A percentile compares a stretch with the other conserved stretches of the same genome.
Conservation (phyloP, 2,113 vertebrate genomes). For the Sceloporus tristichus region DNA sequence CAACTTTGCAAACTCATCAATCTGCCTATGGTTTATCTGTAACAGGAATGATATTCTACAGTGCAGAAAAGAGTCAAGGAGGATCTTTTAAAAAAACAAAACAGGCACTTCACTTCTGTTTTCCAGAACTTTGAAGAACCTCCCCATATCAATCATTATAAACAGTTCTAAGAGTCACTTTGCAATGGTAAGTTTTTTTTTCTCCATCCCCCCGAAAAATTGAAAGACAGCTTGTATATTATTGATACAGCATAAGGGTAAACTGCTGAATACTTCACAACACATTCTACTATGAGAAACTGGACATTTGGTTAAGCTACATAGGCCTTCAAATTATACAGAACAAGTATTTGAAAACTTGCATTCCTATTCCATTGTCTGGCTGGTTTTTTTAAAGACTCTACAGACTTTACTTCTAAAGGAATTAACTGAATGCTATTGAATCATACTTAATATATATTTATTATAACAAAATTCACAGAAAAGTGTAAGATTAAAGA, state of each 20-base stretch:
- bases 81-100: too few species aligned
- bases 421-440: background rate
- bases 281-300: conserved; percentile 40
- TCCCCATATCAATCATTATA: background rate
- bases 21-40: background rate
- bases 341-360: conserved; percentile 2
- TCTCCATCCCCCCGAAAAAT: conserved; percentile 56
- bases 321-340: conserved; percentile 31
- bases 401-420: background rate
- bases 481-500: conserved; percentile 18
- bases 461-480: conserved; percentile 41
- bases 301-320: conserved; percentile 54
- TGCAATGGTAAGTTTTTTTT: conserved; percentile 5
- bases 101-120: conserved; percentile 3
- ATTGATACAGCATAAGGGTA: conserved; percentile 54
- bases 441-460: conserved; percentile 40
- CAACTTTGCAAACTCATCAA: conserved; percentile 2
- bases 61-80: background rate
- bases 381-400: too few species aligned
- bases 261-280: conserved; percentile 40
- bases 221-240: conserved; percentile 14
- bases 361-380: conserved; percentile 5
- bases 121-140: conserved; percentile 44
- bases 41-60: conserved; percentile 10
- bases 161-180: conserved; percentile 30